Evolutionary conservation across 2,113 vertebrate species (phyloP), one percentile per base, ranked within the genome.

Genomic region (Mastomys coucha): DNA sequence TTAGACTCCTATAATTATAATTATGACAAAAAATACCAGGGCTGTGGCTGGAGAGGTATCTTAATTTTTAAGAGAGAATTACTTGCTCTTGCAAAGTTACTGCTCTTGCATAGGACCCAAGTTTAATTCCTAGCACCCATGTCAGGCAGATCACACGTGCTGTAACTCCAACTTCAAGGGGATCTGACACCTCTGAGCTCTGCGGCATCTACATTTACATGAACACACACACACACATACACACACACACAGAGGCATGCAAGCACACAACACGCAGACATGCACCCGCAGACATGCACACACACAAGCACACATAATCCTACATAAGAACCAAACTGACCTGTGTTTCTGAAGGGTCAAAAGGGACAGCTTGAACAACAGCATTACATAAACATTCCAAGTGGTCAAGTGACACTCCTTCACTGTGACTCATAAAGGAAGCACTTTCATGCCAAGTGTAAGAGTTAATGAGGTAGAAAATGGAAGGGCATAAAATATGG

Each of bases 391-490:
- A 72, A 28, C 53, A 17, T 70, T 33, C 70, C 85, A 78, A 92
- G 56, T 0, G 4, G 85, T 51, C 85, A 91, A 81, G 92, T 51
- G 36, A 85, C 94, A 42, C 45, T 92, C 73, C 53, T 63, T 86
- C 70, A 67, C 42, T 82, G 65, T 1, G 11, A 51, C 88, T 92
- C 96, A 76, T 84, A 95, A 91, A 93, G 28, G 53, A 96, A 85
- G 39, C 76, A 89, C 70, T 92, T 92, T 86, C 12, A 19, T 92
- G 95, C 97, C 93, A 95, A 88, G 90, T 91, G 53, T 93, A 80
- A 93, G 65, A 96, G 85, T 95, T 96, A 97, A 95, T 96, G 93
- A 91, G 72, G 63, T 67, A 8, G 96, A 95, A 97, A 96, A 97
- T 80, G 60, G 89, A 97, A 77, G 72, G 31, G 85, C 65, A 96